These are phyloP conservation scores for Babyrousa celebensis DNA, from an alignment of 2,797 vertebrate genomes.

Conservation along the genomic window DNA sequence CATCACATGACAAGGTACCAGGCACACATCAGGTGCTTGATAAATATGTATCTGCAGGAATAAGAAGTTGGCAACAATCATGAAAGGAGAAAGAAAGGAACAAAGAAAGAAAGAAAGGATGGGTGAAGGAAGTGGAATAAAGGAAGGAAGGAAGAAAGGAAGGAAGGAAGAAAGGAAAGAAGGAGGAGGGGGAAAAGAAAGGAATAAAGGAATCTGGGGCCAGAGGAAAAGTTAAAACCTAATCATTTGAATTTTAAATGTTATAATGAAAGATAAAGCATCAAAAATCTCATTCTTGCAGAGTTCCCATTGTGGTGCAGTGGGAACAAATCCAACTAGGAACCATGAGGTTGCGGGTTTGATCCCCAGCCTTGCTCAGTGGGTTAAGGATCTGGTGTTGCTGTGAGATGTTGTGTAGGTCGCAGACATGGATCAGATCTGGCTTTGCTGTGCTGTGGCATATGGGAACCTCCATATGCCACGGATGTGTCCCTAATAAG, in stretches of 20 bases:
- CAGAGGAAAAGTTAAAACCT: background rate
- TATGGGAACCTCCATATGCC: too few species aligned
- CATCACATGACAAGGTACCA: background rate
- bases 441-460: too few species aligned
- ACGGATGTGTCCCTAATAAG: too few species aligned
- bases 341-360: too few species aligned
- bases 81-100: background rate
- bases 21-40: background rate
- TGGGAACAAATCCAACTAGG: too few species aligned
- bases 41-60: background rate
- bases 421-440: too few species aligned
- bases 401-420: too few species aligned
- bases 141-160: background rate
- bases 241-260: conserved; percentile 5
- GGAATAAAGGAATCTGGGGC: background rate
- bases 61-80: background rate
- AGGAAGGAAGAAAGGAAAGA: background rate
- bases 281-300: background rate
- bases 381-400: too few species aligned
- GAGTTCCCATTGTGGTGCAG: too few species aligned
- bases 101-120: background rate
- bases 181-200: background rate
- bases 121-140: too few species aligned
- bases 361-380: too few species aligned
- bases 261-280: background rate